These are phyloP conservation scores for Cephalopachus bancanus DNA, from an alignment of 2,797 vertebrate species.

Conservation along the genomic window DNA sequence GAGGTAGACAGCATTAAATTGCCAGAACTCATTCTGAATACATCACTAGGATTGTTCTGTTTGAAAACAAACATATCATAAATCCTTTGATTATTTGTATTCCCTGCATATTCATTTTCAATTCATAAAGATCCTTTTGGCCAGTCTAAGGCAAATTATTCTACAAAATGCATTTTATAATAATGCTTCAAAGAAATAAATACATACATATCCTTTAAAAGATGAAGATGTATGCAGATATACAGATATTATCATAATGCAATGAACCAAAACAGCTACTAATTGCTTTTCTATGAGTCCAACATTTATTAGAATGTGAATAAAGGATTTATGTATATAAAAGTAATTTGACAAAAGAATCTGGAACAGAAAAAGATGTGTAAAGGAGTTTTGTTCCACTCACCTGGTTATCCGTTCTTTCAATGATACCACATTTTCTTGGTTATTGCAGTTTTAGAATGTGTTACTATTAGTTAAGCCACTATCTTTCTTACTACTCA, in stretches of 20 bases:
- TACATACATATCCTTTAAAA: not conserved
- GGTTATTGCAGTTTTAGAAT: not conserved
- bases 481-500: not conserved
- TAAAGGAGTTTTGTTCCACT: not conserved
- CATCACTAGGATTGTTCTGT: not conserved
- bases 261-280: not conserved
- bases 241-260: not conserved
- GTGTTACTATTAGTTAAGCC: not conserved
- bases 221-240: not conserved
- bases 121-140: not conserved
- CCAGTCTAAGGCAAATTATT: not conserved
- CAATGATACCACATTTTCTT: not conserved
- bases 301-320: not conserved
- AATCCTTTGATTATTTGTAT: not conserved
- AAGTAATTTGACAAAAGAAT: not conserved
- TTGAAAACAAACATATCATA: not conserved
- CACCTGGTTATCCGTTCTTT: not conserved
- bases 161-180: not conserved
- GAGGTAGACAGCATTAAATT: not conserved
- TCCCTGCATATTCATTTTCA: not conserved
- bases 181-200: not conserved
- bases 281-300: not conserved
- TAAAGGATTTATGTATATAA: not conserved
- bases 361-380: no score
- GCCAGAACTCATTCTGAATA: not conserved